Base-by-base conservation (phyloP, 1,140 invertebrate genomes). In the Pseudomyrmex dendroicus region DNA sequence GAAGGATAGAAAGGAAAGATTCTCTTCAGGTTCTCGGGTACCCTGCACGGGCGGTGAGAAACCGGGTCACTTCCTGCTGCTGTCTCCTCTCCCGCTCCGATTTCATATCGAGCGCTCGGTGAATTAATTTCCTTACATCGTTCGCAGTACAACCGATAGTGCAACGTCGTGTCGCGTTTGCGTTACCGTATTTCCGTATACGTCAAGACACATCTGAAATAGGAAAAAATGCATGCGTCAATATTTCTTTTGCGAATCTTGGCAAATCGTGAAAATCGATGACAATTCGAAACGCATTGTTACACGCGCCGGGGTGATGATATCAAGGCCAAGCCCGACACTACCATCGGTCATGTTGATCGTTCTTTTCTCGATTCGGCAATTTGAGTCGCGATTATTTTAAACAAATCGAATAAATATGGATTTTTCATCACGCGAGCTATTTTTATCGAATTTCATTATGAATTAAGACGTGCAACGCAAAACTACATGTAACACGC, bases 171-270 rank as follows among this genome's bases (percentile, higher is more conserved):
- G 17, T n/a, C 35, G 72, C 44, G 44, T 73, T 73, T 78, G 76
- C 48, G 64, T 92, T 90, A 89, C 73, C 35, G 35, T 35, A 91
- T 91, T 91, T 89, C 87, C 89, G 89, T 73, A 84, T 25, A 5
- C 57, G 59, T 1, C 17, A 9, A 52, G 4, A 56, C n/a, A 15
- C 15, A 59, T 63, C 4, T 35, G 20, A 59, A 48, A 57, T 72
- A 66, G 67, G 84, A 77, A 74, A 83, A 76, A 83, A 46, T 8
- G 48, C 35, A 35, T 52, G 52, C 63, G 73, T 83, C 63, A 52
- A 73, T 72, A 50, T 88, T 83, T 85, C 48, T 68, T 46, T 56
- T 56, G 68, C 48, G 52, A 35, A 35, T 35, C 35, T 35, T 2
- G 35, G 35, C 35, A 35, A 35, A 35, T 35, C 0, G 35, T 35